Percentiles rank a stretch among this genome's conserved stretches.
phyloP scores from a whole-genome alignment of 2,888 invertebrate species.

The Lithosia quadra region DNA sequence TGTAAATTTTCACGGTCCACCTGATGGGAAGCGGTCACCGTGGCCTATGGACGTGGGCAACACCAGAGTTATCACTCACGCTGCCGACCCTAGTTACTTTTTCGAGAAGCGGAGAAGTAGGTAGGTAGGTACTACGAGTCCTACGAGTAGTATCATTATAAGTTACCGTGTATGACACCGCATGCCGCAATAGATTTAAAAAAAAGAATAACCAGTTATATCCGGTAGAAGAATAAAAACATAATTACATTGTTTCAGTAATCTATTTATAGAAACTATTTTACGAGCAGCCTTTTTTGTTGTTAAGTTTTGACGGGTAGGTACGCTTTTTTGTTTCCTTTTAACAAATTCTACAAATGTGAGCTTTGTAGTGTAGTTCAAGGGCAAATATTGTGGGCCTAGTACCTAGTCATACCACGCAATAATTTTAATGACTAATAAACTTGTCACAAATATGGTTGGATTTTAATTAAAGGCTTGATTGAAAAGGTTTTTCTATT shows the following conservation, averaged over 20 bases:
- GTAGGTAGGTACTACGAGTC: too few species aligned
- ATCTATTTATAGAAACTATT: slow-evolving; percentile 19
- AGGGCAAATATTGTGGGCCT: slow-evolving; percentile 29
- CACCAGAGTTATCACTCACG: too few species aligned
- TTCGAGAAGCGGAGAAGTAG: too few species aligned
- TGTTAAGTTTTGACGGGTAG: slow-evolving; percentile 13
- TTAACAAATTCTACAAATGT: slow-evolving; percentile 31
- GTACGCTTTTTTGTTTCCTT: slow-evolving; percentile 33
- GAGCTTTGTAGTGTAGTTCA: slow-evolving; percentile 34
- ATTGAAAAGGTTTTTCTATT: slow-evolving; percentile 17
- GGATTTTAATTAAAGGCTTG: slow-evolving; percentile 15
- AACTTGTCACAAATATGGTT: slow-evolving; percentile 19
- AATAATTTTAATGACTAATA: slow-evolving; percentile 41
- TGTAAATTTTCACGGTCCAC: too few species aligned
- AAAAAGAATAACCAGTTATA: not conserved
- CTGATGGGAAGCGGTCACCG: too few species aligned
- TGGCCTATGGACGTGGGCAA: too few species aligned
- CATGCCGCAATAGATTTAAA: not conserved
- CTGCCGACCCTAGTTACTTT: too few species aligned
- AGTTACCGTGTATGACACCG: not conserved
- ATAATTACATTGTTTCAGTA: not conserved
- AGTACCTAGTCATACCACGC: slow-evolving; percentile 14
- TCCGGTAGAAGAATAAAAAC: not conserved
- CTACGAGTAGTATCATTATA: not conserved
- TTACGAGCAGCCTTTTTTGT: slow-evolving; percentile 26